These are phyloP conservation scores for Alces alces DNA, from an alignment of 2,113 vertebrate species.

Conservation along the genomic window DNA sequence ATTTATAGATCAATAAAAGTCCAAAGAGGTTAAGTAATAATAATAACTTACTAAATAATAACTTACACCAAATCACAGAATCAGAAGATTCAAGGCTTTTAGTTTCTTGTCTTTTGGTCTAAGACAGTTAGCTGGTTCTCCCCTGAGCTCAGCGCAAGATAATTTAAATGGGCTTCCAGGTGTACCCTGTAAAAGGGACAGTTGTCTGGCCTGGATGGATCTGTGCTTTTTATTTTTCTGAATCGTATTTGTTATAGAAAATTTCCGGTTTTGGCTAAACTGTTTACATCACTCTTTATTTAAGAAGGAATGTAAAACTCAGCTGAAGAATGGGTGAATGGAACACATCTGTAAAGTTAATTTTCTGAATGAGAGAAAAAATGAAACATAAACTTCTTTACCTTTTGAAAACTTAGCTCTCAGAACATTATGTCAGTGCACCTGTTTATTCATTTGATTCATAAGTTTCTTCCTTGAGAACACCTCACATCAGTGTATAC, in stretches of 20 bases:
- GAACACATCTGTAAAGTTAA: not conserved
- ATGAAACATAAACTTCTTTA: not conserved
- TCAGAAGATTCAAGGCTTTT: slow-evolving; percentile 28
- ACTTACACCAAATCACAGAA: not conserved
- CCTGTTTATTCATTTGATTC: slow-evolving; percentile 34
- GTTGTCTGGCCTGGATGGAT: slow-evolving; percentile 23
- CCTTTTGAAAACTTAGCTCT: not conserved
- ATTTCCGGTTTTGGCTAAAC: slow-evolving; percentile 14
- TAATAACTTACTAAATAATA: too few species aligned
- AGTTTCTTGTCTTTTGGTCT: slow-evolving; percentile 43
- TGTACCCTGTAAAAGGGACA: not conserved
- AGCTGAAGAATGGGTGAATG: not conserved
- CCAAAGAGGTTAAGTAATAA: slow-evolving; percentile 47
- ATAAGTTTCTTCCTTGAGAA: slow-evolving; percentile 13
- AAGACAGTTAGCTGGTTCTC: slow-evolving; percentile 31
- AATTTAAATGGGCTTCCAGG: slow-evolving; percentile 11
- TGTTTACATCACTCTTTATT: slow-evolving; percentile 20
- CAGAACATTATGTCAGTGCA: not conserved
- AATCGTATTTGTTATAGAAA: not conserved
- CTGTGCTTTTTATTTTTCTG: not conserved
- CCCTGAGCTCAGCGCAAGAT: not conserved
- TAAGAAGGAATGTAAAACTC: slow-evolving; percentile 22
- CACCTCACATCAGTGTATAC: not conserved
- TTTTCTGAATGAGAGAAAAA: slow-evolving; percentile 30
- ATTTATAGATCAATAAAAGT: slow-evolving; percentile 62